phyloP scores from a whole-genome alignment of 2,888 invertebrate species.

The Apodemia zela region DNA sequence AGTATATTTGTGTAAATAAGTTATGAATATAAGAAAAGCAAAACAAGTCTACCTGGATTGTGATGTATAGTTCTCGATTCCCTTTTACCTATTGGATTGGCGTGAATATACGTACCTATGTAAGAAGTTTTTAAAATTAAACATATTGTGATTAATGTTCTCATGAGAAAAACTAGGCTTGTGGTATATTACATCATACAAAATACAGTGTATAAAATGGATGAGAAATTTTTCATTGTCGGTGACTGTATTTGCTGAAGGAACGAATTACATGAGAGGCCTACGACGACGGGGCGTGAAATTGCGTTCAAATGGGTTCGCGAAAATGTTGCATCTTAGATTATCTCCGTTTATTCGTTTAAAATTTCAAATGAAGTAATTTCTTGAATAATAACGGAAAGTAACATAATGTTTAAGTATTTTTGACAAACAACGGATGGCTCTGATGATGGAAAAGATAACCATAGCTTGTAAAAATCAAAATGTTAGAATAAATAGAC shows the following conservation, averaged over 20 bases:
- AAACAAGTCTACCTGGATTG: too few species aligned
- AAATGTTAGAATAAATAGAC: too few species aligned
- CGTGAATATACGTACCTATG: too few species aligned
- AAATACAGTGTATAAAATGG: slow-evolving; percentile 48
- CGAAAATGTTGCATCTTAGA: slow-evolving; percentile 33
- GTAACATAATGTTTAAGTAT: background rate
- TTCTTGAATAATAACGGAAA: slow-evolving; percentile 23
- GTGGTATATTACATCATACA: slow-evolving; percentile 25
- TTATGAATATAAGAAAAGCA: too few species aligned
- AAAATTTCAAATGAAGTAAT: slow-evolving; percentile 30
- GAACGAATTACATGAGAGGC: slow-evolving; percentile 54
- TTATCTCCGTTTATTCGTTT: slow-evolving; percentile 34
- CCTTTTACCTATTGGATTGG: too few species aligned
- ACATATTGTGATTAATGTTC: too few species aligned
- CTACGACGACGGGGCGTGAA: slow-evolving; percentile 68
- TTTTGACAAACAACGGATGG: too few species aligned
- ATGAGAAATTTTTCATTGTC: slow-evolving; percentile 52
- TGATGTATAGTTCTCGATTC: too few species aligned
- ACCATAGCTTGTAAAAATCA: too few species aligned
- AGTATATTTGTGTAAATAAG: too few species aligned
- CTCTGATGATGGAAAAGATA: too few species aligned
- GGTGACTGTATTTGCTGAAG: slow-evolving; percentile 43
- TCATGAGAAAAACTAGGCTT: background rate
- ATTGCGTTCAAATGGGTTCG: slow-evolving; percentile 50
- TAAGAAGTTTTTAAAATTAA: too few species aligned